A percentile compares a stretch with the other conserved stretches of the same genome.
These are phyloP conservation scores for Eupleurogrammus muticus DNA, from an alignment of 2,797 vertebrate species.

Conservation along the genomic window DNA sequence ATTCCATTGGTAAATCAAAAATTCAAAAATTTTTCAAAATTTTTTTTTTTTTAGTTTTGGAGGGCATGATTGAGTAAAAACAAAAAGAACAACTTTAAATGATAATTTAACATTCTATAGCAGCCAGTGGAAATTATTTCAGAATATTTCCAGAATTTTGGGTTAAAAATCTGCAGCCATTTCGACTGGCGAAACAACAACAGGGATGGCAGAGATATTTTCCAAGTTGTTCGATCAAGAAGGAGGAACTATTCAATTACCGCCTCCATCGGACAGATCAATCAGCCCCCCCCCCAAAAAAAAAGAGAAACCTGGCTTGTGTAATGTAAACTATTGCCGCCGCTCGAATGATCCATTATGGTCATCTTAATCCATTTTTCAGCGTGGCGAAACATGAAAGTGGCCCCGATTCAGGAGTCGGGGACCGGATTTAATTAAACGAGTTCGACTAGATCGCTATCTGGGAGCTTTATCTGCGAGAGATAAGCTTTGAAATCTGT, in stretches of 20 bases:
- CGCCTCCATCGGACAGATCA: conserved; percentile 48
- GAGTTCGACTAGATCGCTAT: conserved; percentile 56
- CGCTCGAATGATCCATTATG: conserved; percentile 63
- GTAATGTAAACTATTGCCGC: conserved; percentile 42
- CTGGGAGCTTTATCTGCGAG: conserved; percentile 49
- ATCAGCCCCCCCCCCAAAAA: conserved; percentile 46
- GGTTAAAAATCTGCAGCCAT: conserved; percentile 47
- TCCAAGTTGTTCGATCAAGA: conserved; percentile 56
- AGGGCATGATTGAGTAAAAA: too few relatives aligned
- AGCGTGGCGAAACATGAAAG: conserved; percentile 66
- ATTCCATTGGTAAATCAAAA: too few relatives aligned
- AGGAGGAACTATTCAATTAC: conserved; percentile 73
- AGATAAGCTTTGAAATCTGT: conserved; percentile 38
- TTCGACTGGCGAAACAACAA: conserved; percentile 51
- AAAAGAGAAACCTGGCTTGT: conserved; percentile 24
- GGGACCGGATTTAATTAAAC: conserved; percentile 68
- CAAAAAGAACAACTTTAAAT: too few relatives aligned
- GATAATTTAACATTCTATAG: too few relatives aligned
- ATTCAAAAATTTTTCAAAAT: too few relatives aligned
- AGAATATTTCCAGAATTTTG: too few relatives aligned
- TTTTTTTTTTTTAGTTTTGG: too few relatives aligned
- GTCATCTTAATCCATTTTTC: conserved; percentile 68
- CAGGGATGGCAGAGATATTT: conserved; percentile 47
- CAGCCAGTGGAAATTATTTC: too few relatives aligned
- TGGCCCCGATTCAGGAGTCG: conserved; percentile 45